phyloP scores from a whole-genome alignment of 2,888 invertebrate species.

The Chironomus riparius region DNA sequence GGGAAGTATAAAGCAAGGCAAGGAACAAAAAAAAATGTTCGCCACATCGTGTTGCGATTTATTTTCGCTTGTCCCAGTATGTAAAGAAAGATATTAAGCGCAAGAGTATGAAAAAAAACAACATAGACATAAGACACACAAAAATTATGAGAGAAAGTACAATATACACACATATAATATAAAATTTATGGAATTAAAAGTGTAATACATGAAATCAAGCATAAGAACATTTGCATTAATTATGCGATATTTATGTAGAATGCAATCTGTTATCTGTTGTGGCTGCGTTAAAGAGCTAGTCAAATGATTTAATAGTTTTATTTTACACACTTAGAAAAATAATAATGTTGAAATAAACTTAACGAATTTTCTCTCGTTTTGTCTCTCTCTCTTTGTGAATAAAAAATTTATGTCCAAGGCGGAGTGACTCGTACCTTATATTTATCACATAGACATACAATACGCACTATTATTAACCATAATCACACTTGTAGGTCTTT shows the following conservation, averaged over 20 bases:
- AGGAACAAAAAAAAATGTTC: not conserved
- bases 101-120: not conserved
- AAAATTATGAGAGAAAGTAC: not conserved
- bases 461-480: too few relatives aligned
- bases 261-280: constrained; percentile 17
- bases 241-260: not conserved
- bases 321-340: not conserved
- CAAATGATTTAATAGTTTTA: constrained; percentile 21
- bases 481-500: too few relatives aligned
- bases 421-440: too few relatives aligned
- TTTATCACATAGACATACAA: too few relatives aligned
- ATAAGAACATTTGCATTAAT: not conserved
- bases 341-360: not conserved
- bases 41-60: not conserved
- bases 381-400: not conserved
- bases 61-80: not conserved
- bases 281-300: not conserved
- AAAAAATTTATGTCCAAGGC: too few relatives aligned
- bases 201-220: too few relatives aligned
- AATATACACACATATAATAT: too few relatives aligned
- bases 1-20: not conserved
- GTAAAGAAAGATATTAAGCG: not conserved
- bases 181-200: too few relatives aligned
- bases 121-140: not conserved
- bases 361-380: constrained; percentile 8